phyloP scores from a whole-genome alignment of 2,113 vertebrate genomes.

The Spea bombifrons region DNA sequence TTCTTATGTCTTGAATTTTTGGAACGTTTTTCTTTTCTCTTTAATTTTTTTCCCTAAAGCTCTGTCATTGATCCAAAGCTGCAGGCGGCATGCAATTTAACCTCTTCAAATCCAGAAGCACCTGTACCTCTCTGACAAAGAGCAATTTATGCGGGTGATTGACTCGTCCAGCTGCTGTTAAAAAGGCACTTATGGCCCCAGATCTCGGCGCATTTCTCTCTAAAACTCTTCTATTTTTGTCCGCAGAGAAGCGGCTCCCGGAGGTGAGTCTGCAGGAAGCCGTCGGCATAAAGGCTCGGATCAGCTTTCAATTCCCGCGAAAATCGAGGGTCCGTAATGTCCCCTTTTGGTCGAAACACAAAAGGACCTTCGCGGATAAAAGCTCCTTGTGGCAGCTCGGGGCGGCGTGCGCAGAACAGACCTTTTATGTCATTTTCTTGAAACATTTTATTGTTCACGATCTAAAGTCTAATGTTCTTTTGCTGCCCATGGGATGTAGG shows the following conservation, averaged over 20 bases:
- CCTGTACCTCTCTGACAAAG: background rate
- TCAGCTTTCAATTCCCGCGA: background rate
- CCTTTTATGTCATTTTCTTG: conserved; percentile 2
- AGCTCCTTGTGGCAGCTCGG: conserved; percentile 6
- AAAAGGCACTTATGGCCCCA: background rate
- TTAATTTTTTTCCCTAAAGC: background rate
- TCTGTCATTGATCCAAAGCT: background rate
- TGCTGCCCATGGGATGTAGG: background rate
- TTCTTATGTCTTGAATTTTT: no score
- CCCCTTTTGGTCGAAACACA: conserved; percentile 30
- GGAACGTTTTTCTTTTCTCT: background rate
- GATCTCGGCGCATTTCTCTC: background rate
- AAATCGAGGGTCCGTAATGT: conserved; percentile 19
- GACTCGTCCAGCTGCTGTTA: no score
- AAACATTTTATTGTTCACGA: conserved; percentile 10
- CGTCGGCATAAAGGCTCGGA: conserved; percentile 15
- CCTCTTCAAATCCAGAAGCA: background rate
- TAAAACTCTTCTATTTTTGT: conserved; percentile 22
- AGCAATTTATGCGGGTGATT: background rate
- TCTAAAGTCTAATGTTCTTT: background rate
- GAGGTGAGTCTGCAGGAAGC: conserved; percentile 1
- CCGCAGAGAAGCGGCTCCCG: background rate
- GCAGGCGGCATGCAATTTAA: background rate
- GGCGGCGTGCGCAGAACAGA: background rate
- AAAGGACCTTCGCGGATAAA: conserved; percentile 33